A percentile compares a stretch with the other conserved stretches of the same genome.
These are phyloP conservation scores for Epizoanthus ramosus DNA, from an alignment of 92 coral and sea anemone genomes.

Conservation along the genomic window DNA sequence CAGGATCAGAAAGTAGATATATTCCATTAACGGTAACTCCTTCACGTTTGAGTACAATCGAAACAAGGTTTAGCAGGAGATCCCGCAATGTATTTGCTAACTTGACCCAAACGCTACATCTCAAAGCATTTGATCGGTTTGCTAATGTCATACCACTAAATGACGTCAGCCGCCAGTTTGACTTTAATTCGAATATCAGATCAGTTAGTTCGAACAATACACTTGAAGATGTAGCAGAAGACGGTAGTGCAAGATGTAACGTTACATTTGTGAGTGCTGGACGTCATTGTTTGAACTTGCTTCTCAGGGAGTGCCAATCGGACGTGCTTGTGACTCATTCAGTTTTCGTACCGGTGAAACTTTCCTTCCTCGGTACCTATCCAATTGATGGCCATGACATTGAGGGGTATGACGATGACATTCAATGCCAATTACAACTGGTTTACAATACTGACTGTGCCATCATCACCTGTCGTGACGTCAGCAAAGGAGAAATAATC, in stretches of 20 bases:
- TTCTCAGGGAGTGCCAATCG: not conserved
- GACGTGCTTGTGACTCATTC: not conserved
- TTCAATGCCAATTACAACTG: not conserved
- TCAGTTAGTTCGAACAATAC: not conserved
- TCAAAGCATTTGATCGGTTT: not conserved
- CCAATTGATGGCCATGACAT: too few species aligned
- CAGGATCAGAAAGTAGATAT: too few species aligned
- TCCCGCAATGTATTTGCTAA: not conserved
- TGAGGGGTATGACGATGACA: conserved; percentile 5
- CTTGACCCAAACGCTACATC: not conserved
- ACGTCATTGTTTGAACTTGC: not conserved
- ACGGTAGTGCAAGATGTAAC: not conserved
- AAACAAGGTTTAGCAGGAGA: not conserved
- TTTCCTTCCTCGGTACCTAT: not conserved
- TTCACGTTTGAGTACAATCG: too few species aligned
- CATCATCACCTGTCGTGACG: conserved; percentile 17
- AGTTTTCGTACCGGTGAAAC: not conserved
- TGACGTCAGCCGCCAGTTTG: not conserved
- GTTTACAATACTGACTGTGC: not conserved
- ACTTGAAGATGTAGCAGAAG: not conserved
- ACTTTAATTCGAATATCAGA: not conserved
- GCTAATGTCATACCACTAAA: not conserved
- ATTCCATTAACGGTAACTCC: too few species aligned
- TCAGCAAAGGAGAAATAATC: conserved; percentile 4
- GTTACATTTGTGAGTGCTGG: conserved; percentile 14